phyloP scores from a whole-genome alignment of 2,888 invertebrate genomes.

The Thera britannica region DNA sequence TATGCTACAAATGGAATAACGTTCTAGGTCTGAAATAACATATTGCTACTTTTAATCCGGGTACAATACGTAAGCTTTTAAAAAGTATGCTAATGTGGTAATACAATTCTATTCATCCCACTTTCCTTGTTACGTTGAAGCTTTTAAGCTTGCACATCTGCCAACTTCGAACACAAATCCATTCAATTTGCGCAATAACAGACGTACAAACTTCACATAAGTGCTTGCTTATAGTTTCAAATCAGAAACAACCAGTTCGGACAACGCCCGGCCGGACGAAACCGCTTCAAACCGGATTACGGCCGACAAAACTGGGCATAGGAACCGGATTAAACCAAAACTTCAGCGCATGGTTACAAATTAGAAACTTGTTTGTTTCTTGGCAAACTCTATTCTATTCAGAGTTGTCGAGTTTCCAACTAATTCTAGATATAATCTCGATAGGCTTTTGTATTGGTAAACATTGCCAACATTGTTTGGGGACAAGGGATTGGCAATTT shows the following conservation, averaged over 20 bases:
- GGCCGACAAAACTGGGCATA: slow-evolving; percentile 59
- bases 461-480: slow-evolving; percentile 47
- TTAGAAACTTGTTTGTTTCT: slow-evolving; percentile 80
- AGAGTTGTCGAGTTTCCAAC: slow-evolving; percentile 58
- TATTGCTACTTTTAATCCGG: too few species aligned
- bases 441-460: slow-evolving; percentile 52
- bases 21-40: too few species aligned
- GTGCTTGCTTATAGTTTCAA: slow-evolving; percentile 73
- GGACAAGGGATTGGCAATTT: slow-evolving; percentile 45
- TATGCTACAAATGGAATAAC: too few species aligned
- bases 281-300: slow-evolving; percentile 67
- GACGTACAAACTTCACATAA: slow-evolving; percentile 44
- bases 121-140: not conserved
- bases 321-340: slow-evolving; percentile 76
- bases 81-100: too few species aligned
- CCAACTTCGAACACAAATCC: slow-evolving; percentile 39
- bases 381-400: slow-evolving; percentile 56
- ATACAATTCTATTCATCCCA: not conserved
- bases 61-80: too few species aligned
- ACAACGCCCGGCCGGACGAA: slow-evolving; percentile 56
- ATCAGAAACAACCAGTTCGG: slow-evolving; percentile 64
- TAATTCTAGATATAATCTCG: slow-evolving; percentile 59
- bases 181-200: slow-evolving; percentile 40
- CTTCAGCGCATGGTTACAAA: slow-evolving; percentile 79
- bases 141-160: not conserved